Evolutionary conservation across 2,888 invertebrate genomes (phyloP), one percentile per base, ranked within the genome.

Genomic region (Microdon myrmicae): DNA sequence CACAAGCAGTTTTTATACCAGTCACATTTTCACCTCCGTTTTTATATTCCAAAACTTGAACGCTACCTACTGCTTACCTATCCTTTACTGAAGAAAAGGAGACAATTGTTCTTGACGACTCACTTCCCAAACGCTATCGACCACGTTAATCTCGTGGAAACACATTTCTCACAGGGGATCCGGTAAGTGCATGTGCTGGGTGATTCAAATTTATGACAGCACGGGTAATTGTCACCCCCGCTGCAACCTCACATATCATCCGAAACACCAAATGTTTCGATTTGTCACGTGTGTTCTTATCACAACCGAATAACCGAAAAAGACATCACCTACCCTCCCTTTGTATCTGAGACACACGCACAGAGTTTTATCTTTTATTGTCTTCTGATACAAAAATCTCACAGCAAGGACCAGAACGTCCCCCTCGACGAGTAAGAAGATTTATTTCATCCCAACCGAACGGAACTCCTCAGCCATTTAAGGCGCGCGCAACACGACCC

Each of bases 271-370:
- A 68, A 67, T 67, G 68, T 59, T 68, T 68, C 68, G 67, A 68
- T 68, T 68, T 68, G 68, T 68, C 67, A 68, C 68, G 68, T 68
- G 67, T 51, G 58, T 35, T 58, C 66, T 51, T 51, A 54, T 64
- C 64, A 58, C 47, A 64, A 64, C 31, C 47, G 49, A 64, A 64
- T 64, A 64, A 58, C 64, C 51, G 58, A 64, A 64, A 47, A 58
- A 64, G 51, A 56, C 58, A 64, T 53, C 64, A 56, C 9, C 37
- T 32, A 29, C 45, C 44, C 22, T 25, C 17, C 26, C 16, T 13
- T 7, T 16, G 5, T 7, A 9, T 8, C 12, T 20, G 10, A 10
- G 9, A 35, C 13, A 17, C 17, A 9, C 14, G 13, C 32, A 23
- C 22, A 47, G 53, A 53, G 45, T 51, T 64, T 58, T 58, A 64